Conservation (phyloP, 2,888 invertebrate genomes). For the Portevinia maculata region DNA sequence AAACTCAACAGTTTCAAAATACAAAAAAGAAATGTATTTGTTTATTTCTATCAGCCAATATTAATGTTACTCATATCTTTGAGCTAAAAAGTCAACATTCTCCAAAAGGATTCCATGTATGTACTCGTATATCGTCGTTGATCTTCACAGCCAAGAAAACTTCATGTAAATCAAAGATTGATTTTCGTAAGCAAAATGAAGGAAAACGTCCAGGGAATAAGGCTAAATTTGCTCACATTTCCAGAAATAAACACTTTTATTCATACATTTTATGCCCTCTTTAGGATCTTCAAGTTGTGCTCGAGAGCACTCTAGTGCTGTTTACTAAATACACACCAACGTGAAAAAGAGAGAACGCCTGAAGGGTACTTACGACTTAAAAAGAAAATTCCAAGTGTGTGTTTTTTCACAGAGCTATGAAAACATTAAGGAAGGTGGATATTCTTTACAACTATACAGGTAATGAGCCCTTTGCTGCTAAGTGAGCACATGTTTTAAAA, state of each 20-base stretch:
- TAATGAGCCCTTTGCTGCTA: conserved; percentile 34
- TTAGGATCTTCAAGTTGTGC: conserved; percentile 40
- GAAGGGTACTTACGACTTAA: conserved; percentile 41
- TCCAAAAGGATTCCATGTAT: too few relatives aligned
- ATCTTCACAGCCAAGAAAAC: too few relatives aligned
- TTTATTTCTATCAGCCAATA: too few relatives aligned
- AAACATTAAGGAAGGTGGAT: conserved; percentile 14
- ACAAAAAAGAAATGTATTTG: too few relatives aligned
- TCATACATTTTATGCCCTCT: conserved; percentile 26
- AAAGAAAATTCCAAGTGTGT: conserved; percentile 50
- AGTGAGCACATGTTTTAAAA: too few relatives aligned
- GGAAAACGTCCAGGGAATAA: not conserved
- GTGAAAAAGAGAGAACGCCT: conserved; percentile 24
- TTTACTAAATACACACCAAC: conserved; percentile 48
- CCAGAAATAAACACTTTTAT: conserved; percentile 42
- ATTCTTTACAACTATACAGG: conserved; percentile 8
- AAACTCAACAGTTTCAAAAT: too few relatives aligned
- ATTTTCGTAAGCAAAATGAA: conserved; percentile 5
- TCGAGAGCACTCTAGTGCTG: conserved; percentile 44
- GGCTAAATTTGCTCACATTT: conserved; percentile 57
- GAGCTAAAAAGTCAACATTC: too few relatives aligned
- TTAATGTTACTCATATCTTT: too few relatives aligned
- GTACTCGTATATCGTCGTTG: too few relatives aligned
- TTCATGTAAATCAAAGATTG: too few relatives aligned
- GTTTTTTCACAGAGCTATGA: conserved; percentile 43